A percentile compares a stretch with the other conserved stretches of the same genome.
phyloP scores from a whole-genome alignment of 2,888 invertebrate species.

The Coelopa pilipes region DNA sequence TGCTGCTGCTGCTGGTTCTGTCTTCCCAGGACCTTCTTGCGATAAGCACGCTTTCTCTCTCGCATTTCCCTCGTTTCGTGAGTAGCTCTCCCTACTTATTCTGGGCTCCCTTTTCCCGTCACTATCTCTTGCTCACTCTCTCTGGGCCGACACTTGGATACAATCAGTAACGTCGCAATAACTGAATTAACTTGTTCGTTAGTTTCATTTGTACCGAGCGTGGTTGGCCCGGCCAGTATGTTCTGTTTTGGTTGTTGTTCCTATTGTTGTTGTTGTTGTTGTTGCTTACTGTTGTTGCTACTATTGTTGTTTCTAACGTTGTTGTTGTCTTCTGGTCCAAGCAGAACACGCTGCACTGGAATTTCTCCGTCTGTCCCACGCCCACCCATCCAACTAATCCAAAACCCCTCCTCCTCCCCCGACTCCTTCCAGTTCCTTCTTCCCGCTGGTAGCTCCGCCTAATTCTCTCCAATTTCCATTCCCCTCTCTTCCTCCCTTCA shows the following conservation, averaged over 20 bases:
- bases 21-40: constrained; percentile 12
- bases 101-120: not conserved
- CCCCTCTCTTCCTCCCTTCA: not conserved
- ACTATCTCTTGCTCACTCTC: not conserved
- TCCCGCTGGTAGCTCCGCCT: not conserved
- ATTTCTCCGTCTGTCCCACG: too few relatives aligned
- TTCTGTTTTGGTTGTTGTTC: not conserved
- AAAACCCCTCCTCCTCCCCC: too few relatives aligned
- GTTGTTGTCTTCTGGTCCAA: constrained; percentile 8
- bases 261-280: constrained; percentile 9
- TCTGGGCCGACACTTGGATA: not conserved
- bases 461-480: not conserved
- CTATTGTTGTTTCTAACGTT: constrained; percentile 15
- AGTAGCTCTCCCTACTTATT: not conserved
- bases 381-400: too few relatives aligned
- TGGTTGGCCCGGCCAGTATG: constrained; percentile 1
- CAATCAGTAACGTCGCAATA: constrained; percentile 30
- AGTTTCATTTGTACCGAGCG: constrained; percentile 32
- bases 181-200: constrained; percentile 38
- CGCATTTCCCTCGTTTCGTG: not conserved
- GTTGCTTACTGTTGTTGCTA: constrained; percentile 6
- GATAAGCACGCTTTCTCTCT: not conserved
- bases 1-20: not conserved
- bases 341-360: too few relatives aligned
- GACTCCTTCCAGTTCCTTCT: too few relatives aligned